Evolutionary conservation across 2,113 vertebrate species (phyloP), one percentile per base, ranked within the genome.

Genomic region (Vulpes vulpes): DNA sequence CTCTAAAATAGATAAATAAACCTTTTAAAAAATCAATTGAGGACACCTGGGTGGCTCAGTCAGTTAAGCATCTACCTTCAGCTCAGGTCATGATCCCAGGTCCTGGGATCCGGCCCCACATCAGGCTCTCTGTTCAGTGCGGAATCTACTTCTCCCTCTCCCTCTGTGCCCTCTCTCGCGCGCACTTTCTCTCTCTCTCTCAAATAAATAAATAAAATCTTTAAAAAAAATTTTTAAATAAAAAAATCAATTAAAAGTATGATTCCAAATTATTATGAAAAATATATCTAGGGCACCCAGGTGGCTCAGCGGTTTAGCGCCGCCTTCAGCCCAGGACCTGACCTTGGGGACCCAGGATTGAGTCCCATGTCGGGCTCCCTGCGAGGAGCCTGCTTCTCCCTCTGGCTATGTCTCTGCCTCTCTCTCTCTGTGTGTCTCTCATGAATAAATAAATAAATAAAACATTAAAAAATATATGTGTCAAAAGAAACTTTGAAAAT

Each of bases 261-360:
- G 16, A 76, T 78, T 25, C 25, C 22, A 74, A 89, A 64, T 91
- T 85, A 95, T 87, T 64, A 55, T 80, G 65, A 76, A 83, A 87
- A 22, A 60, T 27, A 57, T 49, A 76, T 51, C 49, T 53, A 55
- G 43, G 43, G 43, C 43, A 43, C 43, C 43, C 43, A 43, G 43
- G 43, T 1, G 7, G 43, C 43, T 43, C 43, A 7, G 43, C 1
- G 43, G 43, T 43, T 43, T 43, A 43, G 43, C 6, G 43, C 7
- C 6, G 43, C 43, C 43, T 43, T 43, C 43, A 43, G 43, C 43
- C 43, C 43, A 43, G 43, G 43, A 7, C 43, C 43, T 43, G 43
- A 43, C 43, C 43, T 43, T 43, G 43, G 43, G 43, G 43, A 43
- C 43, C 43, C 1, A 5, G 6, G 43, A 43, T 43, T 43, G 43